Conservation (phyloP, 2,113 vertebrate genomes). For the Lonchura striata region DNA sequence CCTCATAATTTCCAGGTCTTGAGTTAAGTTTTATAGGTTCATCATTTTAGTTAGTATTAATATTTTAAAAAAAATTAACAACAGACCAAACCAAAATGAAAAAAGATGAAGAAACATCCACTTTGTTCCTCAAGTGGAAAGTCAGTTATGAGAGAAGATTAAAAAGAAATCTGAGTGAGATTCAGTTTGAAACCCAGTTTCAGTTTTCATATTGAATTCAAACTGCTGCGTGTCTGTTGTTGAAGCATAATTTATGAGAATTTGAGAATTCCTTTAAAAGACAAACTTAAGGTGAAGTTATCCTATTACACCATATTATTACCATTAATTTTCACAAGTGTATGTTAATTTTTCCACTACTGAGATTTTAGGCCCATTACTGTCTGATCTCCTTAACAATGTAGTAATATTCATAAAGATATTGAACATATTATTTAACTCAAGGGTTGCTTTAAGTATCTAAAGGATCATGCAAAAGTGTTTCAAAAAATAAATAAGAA, state of each 20-base stretch:
- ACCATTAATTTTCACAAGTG: not conserved
- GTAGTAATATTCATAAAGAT: not conserved
- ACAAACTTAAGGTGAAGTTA: not conserved
- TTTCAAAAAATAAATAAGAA: not conserved
- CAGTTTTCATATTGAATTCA: not conserved
- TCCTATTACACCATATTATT: not conserved
- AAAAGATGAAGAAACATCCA: not conserved
- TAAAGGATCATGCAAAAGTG: not conserved
- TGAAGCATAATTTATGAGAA: not conserved
- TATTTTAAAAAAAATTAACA: not conserved
- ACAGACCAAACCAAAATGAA: not conserved
- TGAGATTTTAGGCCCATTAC: not conserved
- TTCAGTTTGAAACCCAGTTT: not conserved
- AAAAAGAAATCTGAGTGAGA: not conserved
- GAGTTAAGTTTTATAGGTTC: not conserved
- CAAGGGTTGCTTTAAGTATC: not conserved
- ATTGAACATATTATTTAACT: not conserved
- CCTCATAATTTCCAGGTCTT: not conserved
- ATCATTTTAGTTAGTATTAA: not conserved
- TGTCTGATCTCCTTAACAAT: not conserved
- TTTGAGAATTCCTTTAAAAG: not conserved
- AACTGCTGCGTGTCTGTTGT: not conserved
- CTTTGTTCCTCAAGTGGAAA: not conserved
- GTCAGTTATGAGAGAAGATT: not conserved
- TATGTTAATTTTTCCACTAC: not conserved